phyloP scores from a whole-genome alignment of 2,113 vertebrate genomes.

The Phasianus colchicus region DNA sequence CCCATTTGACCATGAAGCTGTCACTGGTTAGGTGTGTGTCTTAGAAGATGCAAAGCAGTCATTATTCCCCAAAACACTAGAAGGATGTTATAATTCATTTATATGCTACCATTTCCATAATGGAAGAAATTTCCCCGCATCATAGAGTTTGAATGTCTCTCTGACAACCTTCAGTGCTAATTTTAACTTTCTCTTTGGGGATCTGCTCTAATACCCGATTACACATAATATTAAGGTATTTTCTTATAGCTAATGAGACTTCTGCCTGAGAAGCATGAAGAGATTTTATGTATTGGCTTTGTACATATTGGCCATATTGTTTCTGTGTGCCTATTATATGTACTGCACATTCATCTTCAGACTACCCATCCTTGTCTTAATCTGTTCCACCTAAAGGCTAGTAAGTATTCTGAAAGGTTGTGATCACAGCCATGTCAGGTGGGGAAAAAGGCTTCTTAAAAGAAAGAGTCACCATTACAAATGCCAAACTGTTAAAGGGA shows the following conservation, averaged over 20 bases:
- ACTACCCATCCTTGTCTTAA: neutral
- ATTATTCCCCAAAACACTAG: neutral
- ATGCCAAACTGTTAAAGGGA: neutral
- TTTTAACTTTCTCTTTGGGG: neutral
- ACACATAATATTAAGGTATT: neutral
- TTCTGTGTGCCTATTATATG: neutral
- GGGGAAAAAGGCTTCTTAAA: neutral
- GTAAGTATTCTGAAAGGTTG: neutral
- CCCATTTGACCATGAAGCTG: neutral
- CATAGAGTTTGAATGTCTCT: neutral
- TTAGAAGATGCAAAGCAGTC: neutral
- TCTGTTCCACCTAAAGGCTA: neutral
- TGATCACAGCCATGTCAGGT: neutral
- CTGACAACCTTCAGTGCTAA: neutral
- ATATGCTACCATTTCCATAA: neutral
- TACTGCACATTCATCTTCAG: neutral
- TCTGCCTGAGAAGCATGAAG: constrained; percentile 3
- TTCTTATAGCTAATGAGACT: neutral
- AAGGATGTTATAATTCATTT: neutral
- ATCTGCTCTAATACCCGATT: neutral
- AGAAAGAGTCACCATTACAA: neutral
- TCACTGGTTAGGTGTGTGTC: neutral
- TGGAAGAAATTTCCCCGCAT: neutral
- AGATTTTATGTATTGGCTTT: neutral
- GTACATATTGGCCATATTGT: neutral